Evolutionary conservation across 1,140 invertebrate species (phyloP).

Genomic region (Hylyphantes graminicola): DNA sequence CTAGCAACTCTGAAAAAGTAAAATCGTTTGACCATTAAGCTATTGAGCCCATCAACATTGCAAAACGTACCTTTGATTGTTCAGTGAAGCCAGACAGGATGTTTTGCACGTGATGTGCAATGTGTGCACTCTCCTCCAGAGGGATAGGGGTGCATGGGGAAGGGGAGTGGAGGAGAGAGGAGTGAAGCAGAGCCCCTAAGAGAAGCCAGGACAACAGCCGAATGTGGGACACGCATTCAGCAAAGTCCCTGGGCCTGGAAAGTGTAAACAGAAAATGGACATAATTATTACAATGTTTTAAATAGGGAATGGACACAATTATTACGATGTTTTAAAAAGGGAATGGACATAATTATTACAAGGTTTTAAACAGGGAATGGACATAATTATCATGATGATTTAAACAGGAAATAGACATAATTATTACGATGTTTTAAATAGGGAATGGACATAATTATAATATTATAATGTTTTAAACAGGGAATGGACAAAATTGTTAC

Average conservation of each 20-base stretch:
- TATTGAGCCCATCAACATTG: too few species aligned
- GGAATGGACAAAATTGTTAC: neutral
- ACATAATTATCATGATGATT: neutral
- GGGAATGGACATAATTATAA: neutral
- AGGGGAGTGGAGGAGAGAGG: conserved; percentile 72
- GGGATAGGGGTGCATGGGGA: conserved; percentile 85
- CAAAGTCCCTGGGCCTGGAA: conserved; percentile 87
- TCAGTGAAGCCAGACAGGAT: conserved; percentile 96
- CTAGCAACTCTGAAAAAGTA: too few species aligned
- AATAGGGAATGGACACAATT: neutral
- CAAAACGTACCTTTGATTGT: conserved; percentile 79
- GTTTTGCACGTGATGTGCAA: conserved; percentile 95
- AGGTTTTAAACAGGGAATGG: neutral
- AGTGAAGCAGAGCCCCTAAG: conserved; percentile 91
- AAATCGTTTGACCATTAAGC: too few species aligned
- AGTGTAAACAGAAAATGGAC: neutral
- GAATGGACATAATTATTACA: neutral
- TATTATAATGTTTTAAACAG: neutral
- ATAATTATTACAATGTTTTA: neutral
- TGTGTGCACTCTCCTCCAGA: conserved; percentile 93
- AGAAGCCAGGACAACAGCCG: conserved; percentile 95
- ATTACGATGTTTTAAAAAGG: neutral
- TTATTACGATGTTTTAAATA: neutral
- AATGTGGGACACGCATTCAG: conserved; percentile 95
- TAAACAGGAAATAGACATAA: neutral